Evolutionary conservation across 2,113 vertebrate genomes (phyloP), one percentile per base, ranked within the genome.

Genomic region (Aegithalos caudatus): DNA sequence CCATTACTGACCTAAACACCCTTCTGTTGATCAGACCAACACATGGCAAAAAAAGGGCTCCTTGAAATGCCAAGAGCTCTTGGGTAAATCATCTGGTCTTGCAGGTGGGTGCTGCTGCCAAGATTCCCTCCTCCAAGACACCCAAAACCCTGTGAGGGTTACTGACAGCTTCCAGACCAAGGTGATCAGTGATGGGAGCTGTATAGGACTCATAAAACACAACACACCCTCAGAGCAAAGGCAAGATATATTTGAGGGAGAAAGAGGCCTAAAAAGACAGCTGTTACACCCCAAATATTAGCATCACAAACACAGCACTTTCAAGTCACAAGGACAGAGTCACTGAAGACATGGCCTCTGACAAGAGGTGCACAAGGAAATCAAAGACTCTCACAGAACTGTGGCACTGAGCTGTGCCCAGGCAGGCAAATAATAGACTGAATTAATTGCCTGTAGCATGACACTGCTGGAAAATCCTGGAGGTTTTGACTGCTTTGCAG

Each of bases 361-460:
- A 86, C 80, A 66, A 86, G 76, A 73, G 71, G 45, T 15, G 35
- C 5, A 11, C 44, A 20, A 81, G 33, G 65, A 83, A 95, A 95
- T 78, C 82, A 83, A 78, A 90, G 74, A 18, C 38, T 94, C 88
- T 31, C 56, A 77, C 71, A 56, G 54, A 77, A 35, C 51, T 27
- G 37, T 27, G 70, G 76, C 48, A 71, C 69, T 53, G 76, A 94
- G 51, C 79, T 62, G 56, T 48, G 81, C 53, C 29, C 85, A 53
- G 67, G 74, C 92, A 88, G 70, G 38, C 85, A 94, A 88, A 86
- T 44, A 73, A 83, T 7, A 44, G 76, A 6, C 57, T 65, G 42
- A 83, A 70, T 73, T 66, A 94, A 94, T 71, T 84, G 95, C 82
- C 82, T 74, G 64, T 45, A 92, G 88, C 69, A 74, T 70, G 74